Percentiles rank a stretch among this genome's conserved stretches.
phyloP scores from a whole-genome alignment of 2,888 invertebrate genomes.

The Tenthredo distinguenda region DNA sequence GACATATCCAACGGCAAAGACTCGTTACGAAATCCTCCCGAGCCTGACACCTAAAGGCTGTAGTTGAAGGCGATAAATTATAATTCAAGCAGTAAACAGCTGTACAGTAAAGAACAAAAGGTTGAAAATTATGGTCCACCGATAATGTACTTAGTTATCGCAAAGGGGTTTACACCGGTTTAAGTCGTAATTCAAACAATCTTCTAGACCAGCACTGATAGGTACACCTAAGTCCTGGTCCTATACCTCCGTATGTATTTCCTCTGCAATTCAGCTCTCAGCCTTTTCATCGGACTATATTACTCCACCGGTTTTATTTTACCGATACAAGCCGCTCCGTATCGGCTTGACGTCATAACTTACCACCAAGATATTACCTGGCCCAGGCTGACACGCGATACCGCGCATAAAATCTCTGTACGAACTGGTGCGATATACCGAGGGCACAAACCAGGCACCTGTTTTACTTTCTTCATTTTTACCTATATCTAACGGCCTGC shows the following conservation, averaged over 20 bases:
- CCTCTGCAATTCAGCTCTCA: conserved; percentile 14
- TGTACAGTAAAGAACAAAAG: conserved; percentile 9
- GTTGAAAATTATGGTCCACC: conserved; percentile 19
- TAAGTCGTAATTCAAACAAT: conserved; percentile 57
- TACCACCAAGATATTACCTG: conserved; percentile 54
- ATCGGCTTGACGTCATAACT: conserved; percentile 53
- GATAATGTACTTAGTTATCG: conserved; percentile 32
- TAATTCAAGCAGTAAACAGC: conserved; percentile 22
- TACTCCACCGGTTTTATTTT: conserved; percentile 31
- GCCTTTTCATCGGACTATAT: conserved; percentile 36
- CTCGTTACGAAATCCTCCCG: conserved; percentile 26
- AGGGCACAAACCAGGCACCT: conserved; percentile 58
- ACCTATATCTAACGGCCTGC: conserved; percentile 57
- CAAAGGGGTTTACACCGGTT: conserved; percentile 36
- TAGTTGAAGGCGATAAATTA: conserved; percentile 39
- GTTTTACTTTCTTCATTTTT: conserved; percentile 55
- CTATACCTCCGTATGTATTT: conserved; percentile 16
- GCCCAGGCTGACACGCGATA: conserved; percentile 47
- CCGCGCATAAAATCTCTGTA: conserved; percentile 44
- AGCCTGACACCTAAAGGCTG: conserved; percentile 38
- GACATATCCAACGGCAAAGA: conserved; percentile 1
- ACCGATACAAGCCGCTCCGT: conserved; percentile 38
- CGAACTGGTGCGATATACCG: conserved; percentile 40
- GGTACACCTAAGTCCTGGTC: conserved; percentile 53
- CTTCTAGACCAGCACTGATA: conserved; percentile 22